phyloP scores from a whole-genome alignment of 2,113 vertebrate species.

The Crotalus horridus region DNA sequence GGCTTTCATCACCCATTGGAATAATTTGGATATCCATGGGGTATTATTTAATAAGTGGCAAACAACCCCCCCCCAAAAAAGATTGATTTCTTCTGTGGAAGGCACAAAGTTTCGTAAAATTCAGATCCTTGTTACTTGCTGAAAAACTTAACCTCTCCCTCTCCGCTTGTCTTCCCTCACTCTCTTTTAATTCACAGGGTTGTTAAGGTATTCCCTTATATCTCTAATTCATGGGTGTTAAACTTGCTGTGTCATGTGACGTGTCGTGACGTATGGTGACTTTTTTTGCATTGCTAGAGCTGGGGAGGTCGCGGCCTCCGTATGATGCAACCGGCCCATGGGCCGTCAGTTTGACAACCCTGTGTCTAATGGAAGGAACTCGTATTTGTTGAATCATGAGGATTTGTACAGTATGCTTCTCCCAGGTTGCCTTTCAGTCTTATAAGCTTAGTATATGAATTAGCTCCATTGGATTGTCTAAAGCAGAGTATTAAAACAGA shows the following conservation, averaged over 20 bases:
- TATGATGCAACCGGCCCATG: too few relatives aligned
- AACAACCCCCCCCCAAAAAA: accelerated
- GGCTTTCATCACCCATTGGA: accelerated
- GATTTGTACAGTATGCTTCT: not conserved
- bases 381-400: not conserved
- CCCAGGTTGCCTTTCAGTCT: not conserved
- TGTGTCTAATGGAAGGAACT: not conserved
- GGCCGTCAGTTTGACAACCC: too few relatives aligned
- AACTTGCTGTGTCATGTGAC: too few relatives aligned
- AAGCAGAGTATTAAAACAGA: not conserved
- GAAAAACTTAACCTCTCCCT: not conserved
- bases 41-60: not conserved
- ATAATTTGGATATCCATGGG: not conserved
- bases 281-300: too few relatives aligned
- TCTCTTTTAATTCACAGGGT: not conserved
- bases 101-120: not conserved
- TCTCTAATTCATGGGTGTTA: not conserved
- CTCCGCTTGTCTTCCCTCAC: not conserved
- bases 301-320: too few relatives aligned
- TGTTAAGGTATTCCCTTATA: not conserved
- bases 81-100: not conserved
- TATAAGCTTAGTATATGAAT: not conserved
- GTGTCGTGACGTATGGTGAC: too few relatives aligned
- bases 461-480: slow-evolving; percentile 12
- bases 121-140: accelerated